Conservation (phyloP, 2,797 vertebrate genomes). For the Crax fasciolata region DNA sequence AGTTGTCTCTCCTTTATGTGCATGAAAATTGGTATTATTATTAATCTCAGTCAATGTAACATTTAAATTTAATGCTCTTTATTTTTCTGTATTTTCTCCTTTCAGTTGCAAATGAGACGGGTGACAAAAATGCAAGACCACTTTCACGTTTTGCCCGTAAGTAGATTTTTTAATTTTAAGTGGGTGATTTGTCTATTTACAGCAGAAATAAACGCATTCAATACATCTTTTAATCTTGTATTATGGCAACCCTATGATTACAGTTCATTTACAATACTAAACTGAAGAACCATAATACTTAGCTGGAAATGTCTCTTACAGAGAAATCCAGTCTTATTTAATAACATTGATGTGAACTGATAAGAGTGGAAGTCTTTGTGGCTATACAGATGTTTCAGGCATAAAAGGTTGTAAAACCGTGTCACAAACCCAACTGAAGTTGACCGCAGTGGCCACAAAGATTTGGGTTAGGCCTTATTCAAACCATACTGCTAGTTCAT, state of each 20-base stretch:
- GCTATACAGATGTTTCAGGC: neutral
- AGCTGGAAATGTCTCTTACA: neutral
- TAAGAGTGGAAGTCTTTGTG: neutral
- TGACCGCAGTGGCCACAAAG: neutral
- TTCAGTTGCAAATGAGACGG: slow-evolving; percentile 94
- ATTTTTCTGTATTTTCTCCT: slow-evolving; percentile 27
- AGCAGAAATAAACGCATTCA: neutral
- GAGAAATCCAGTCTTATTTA: neutral
- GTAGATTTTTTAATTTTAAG: slow-evolving; percentile 68
- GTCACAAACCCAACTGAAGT: neutral
- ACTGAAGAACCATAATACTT: neutral
- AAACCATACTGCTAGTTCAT: neutral
- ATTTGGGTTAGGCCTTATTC: neutral
- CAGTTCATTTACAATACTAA: neutral
- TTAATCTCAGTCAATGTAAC: neutral
- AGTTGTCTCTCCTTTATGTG: neutral
- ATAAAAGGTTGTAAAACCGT: neutral
- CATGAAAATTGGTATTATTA: neutral
- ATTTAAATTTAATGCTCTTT: neutral
- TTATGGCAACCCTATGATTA: neutral
- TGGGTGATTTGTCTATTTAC: neutral
- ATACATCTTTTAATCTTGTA: neutral
- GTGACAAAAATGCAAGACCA: slow-evolving; percentile 87
- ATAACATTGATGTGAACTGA: neutral
- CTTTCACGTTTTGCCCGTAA: slow-evolving; percentile 91